These are phyloP conservation scores for Armadillidium nasatum DNA, from an alignment of 1,140 invertebrate species.

Conservation along the genomic window DNA sequence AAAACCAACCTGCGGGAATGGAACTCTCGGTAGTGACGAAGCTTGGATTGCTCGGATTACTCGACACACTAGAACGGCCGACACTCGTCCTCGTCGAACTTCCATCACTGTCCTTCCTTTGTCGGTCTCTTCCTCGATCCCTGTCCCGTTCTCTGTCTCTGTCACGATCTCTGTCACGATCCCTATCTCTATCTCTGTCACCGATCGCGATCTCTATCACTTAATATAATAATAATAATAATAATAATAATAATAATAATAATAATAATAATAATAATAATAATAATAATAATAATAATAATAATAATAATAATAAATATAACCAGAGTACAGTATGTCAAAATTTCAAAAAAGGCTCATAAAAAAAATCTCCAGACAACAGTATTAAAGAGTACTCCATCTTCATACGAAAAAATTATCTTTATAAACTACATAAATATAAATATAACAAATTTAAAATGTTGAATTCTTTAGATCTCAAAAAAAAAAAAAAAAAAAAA, in stretches of 20 bases:
- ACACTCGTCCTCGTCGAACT: conserved; percentile 17
- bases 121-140: conserved; percentile 48
- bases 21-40: not conserved
- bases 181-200: not conserved
- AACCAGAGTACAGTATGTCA: too few species aligned
- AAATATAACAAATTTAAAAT: too few species aligned
- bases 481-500: too few species aligned
- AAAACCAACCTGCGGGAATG: not conserved
- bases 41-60: not conserved
- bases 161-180: not conserved
- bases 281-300: too few species aligned
- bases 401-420: too few species aligned
- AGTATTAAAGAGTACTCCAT: too few species aligned
- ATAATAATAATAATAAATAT: too few species aligned
- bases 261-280: too few species aligned
- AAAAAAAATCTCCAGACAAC: too few species aligned
- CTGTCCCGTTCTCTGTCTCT: conserved; percentile 45
- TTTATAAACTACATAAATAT: too few species aligned
- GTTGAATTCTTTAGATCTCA: too few species aligned
- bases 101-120: conserved; percentile 38
- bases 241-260: not conserved
- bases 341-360: too few species aligned
- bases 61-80: not conserved
- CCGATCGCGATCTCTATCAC: not conserved
- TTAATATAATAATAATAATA: not conserved